These are phyloP conservation scores for Sphyrna mokarran DNA, from an alignment of 2,113 vertebrate species.

Conservation along the genomic window DNA sequence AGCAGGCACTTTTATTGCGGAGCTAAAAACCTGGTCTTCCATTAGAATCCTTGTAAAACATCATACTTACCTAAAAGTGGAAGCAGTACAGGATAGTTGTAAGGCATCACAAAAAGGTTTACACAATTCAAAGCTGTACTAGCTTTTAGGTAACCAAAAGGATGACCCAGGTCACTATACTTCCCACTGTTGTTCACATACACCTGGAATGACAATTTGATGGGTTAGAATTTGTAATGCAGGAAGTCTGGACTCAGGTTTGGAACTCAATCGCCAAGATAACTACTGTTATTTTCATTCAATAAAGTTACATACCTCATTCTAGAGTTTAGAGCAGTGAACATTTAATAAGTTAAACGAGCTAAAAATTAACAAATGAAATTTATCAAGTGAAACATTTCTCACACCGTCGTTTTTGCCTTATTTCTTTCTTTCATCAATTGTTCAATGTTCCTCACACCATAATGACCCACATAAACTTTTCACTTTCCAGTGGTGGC, in stretches of 20 bases:
- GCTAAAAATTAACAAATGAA: background rate
- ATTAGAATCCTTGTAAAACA: slow-evolving; percentile 21
- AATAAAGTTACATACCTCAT: background rate
- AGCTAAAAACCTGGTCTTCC: slow-evolving; percentile 1
- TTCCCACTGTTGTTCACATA: slow-evolving; percentile 96
- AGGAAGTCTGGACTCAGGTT: background rate
- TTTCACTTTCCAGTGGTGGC: background rate
- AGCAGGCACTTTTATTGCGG: background rate
- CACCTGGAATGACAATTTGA: slow-evolving; percentile 58
- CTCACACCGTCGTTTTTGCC: background rate
- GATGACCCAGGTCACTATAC: slow-evolving; percentile 90
- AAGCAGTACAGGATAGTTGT: slow-evolving; percentile 91
- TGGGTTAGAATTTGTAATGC: background rate
- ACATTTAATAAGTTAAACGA: background rate
- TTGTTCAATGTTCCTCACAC: background rate
- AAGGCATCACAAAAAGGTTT: slow-evolving; percentile 98
- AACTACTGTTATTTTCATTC: background rate
- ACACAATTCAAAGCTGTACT: slow-evolving; percentile 94
- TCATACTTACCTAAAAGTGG: slow-evolving; percentile 77
- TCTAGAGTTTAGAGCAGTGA: background rate
- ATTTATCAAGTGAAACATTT: background rate
- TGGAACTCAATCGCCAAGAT: background rate
- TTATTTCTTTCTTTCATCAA: background rate
- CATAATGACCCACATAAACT: background rate
- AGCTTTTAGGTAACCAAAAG: slow-evolving; percentile 94